Evolutionary conservation across 2,113 vertebrate species (phyloP).

Genomic region (Opisthocomus hoazin): DNA sequence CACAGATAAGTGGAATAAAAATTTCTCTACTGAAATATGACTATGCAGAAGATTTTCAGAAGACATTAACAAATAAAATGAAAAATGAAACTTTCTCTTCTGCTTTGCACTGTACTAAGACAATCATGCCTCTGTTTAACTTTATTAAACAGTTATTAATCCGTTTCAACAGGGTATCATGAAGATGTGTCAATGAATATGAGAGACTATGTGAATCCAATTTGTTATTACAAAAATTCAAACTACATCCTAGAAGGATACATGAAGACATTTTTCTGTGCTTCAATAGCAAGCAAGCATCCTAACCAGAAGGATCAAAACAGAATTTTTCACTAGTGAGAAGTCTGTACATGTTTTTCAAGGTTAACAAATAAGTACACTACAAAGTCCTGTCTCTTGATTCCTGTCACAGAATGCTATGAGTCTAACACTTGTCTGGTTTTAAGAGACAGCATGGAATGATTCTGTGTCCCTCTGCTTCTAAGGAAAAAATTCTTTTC

Average conservation of each 20-base stretch:
- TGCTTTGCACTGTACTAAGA: not conserved
- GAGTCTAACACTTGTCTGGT: not conserved
- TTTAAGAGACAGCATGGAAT: not conserved
- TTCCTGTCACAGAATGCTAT: not conserved
- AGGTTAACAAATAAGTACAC: not conserved
- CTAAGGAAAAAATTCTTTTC: not conserved
- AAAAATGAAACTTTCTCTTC: not conserved
- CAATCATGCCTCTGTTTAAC: not conserved
- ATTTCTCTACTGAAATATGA: not conserved
- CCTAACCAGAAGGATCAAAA: not conserved
- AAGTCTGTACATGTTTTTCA: not conserved
- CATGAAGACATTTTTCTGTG: not conserved
- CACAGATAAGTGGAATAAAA: not conserved
- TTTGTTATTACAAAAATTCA: not conserved
- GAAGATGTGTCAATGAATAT: not conserved
- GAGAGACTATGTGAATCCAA: not conserved
- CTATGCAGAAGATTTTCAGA: not conserved
- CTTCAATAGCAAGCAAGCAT: not conserved
- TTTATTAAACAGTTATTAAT: not conserved
- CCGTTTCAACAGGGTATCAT: not conserved
- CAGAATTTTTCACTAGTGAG: not conserved
- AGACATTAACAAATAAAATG: not conserved
- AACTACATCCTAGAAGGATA: not conserved
- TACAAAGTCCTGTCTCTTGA: not conserved
- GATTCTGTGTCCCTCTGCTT: not conserved